Evolutionary conservation across 92 coral and sea anemone species (phyloP).

Genomic region (Porites divaricata): DNA sequence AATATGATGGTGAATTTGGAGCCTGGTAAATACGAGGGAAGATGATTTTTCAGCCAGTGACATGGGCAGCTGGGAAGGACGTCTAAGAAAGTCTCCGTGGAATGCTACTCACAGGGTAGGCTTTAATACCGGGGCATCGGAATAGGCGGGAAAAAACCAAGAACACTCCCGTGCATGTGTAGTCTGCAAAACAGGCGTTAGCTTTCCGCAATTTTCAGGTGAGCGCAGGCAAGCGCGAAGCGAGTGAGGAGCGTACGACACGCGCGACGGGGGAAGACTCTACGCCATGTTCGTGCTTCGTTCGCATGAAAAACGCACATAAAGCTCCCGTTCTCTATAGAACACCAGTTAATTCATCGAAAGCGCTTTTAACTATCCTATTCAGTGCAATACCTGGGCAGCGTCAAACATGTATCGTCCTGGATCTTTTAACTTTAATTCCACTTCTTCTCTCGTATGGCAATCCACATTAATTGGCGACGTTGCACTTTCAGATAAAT

Average conservation of each 20-base stretch:
- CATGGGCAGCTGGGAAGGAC: not conserved
- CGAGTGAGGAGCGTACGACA: too few species aligned
- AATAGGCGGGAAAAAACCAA: not conserved
- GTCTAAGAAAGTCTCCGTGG: not conserved
- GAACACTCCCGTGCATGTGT: not conserved
- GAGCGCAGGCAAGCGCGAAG: too few species aligned
- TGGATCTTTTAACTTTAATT: conserved; percentile 81
- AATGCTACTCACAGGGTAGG: too few species aligned
- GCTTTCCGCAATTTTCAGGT: too few species aligned
- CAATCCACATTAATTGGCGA: conserved; percentile 96
- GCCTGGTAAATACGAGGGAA: too few species aligned
- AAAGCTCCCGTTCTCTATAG: not conserved
- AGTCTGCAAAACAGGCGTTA: too few species aligned
- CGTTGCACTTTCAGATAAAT: conserved; percentile 85
- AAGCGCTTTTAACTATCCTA: too few species aligned
- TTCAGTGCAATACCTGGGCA: conserved; percentile 75
- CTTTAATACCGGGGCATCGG: too few species aligned
- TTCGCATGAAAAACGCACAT: not conserved
- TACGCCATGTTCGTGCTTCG: not conserved
- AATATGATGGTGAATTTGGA: too few species aligned
- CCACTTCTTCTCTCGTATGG: conserved; percentile 90
- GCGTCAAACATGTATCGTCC: conserved; percentile 94
- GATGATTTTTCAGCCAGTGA: too few species aligned
- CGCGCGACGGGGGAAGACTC: too few species aligned
- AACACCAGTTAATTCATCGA: too few species aligned